Conservation (phyloP, 1,140 invertebrate genomes). For the Helicoverpa armigera region DNA sequence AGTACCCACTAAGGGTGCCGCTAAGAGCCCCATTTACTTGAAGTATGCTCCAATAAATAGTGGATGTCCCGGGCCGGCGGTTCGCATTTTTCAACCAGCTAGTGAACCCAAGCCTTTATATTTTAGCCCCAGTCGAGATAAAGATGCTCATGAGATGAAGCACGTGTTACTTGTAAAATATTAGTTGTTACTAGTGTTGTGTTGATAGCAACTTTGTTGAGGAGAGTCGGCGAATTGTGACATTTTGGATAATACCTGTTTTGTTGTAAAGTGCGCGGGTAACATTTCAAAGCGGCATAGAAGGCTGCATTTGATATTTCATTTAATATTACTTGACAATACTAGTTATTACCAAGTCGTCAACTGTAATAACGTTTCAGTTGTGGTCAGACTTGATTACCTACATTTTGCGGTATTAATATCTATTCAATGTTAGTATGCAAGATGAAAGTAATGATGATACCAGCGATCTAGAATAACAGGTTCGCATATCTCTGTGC, state of each 20-base stretch:
- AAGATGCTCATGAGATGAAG: conserved; percentile 53
- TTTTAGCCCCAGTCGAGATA: conserved; percentile 43
- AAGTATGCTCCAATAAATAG: conserved; percentile 66
- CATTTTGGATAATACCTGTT: not conserved
- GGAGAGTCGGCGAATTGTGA: not conserved
- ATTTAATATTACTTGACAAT: too few species aligned
- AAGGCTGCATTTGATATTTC: too few species aligned
- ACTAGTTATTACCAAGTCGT: too few species aligned
- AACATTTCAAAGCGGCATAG: too few species aligned
- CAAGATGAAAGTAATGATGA: too few species aligned
- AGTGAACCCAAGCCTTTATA: conserved; percentile 51
- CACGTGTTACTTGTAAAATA: conserved; percentile 39
- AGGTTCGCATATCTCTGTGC: too few species aligned
- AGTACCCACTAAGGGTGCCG: conserved; percentile 28
- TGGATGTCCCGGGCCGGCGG: conserved; percentile 45
- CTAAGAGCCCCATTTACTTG: conserved; percentile 61
- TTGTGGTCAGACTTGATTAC: too few species aligned
- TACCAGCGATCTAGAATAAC: too few species aligned
- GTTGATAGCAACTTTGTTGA: conserved; percentile 9
- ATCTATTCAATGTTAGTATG: too few species aligned
- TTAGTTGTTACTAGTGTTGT: conserved; percentile 28
- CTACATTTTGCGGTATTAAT: too few species aligned
- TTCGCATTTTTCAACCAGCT: conserved; percentile 59
- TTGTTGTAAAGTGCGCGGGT: too few species aligned
- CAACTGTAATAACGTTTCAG: too few species aligned